Evolutionary conservation across 1,140 invertebrate species (phyloP).

Genomic region (Phortica variegata): DNA sequence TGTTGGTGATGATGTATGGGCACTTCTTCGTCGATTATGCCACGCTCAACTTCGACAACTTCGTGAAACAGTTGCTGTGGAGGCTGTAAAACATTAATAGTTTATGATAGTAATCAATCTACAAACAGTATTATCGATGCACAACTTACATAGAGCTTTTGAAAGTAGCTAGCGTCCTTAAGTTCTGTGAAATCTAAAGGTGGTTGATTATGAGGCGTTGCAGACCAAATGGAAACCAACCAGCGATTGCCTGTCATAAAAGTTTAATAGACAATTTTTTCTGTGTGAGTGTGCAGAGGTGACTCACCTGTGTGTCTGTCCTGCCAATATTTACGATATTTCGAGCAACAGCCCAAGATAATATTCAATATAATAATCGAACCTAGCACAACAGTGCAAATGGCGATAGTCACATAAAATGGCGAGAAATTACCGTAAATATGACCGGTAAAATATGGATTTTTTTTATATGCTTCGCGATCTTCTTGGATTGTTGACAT

Average conservation of each 20-base stretch:
- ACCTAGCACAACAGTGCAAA: conserved; percentile 71
- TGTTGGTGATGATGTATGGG: conserved; percentile 44
- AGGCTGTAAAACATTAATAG: conserved; percentile 24
- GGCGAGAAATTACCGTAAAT: conserved; percentile 69
- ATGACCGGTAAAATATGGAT: conserved; percentile 65
- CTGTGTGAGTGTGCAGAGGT: neutral
- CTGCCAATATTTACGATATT: conserved; percentile 76
- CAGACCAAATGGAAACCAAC: conserved; percentile 78
- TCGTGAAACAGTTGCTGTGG: conserved; percentile 51
- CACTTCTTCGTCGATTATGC: conserved; percentile 42
- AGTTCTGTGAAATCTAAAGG: conserved; percentile 77
- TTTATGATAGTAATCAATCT: neutral
- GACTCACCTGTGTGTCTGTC: conserved; percentile 76
- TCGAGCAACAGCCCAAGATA: conserved; percentile 76
- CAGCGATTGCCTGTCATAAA: conserved; percentile 71
- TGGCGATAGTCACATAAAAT: conserved; percentile 76
- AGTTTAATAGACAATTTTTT: neutral
- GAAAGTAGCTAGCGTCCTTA: conserved; percentile 59
- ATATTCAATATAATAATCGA: conserved; percentile 74
- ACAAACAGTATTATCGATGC: neutral
- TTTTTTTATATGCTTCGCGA: conserved; percentile 66
- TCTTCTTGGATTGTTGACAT: conserved; percentile 67
- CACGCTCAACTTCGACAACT: conserved; percentile 43
- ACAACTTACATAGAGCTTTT: conserved; percentile 43
- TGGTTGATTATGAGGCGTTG: conserved; percentile 79